Evolutionary conservation across 53 echinoderm and acorn worm genomes (phyloP).

Genomic region (Temnopleurus reevesii): DNA sequence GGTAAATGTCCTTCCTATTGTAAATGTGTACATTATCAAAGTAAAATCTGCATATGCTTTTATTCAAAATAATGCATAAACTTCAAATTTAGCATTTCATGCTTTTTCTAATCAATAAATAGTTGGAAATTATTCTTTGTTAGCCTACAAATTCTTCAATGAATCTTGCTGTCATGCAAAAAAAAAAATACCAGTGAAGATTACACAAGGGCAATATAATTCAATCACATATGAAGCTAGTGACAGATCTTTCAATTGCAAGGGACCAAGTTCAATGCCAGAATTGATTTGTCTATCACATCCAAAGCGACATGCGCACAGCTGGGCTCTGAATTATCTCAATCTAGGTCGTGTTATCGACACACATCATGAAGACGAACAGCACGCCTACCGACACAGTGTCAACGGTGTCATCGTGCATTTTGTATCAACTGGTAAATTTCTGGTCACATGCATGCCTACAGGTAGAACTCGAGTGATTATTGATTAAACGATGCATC

Average conservation of each 20-base stretch:
- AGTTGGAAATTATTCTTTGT: no score
- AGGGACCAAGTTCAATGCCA: slow-evolving; percentile 24
- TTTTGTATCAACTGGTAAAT: no score
- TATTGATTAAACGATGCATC: background rate
- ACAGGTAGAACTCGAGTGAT: background rate
- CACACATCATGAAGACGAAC: background rate
- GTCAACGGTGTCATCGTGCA: background rate
- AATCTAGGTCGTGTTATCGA: background rate
- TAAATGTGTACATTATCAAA: no score
- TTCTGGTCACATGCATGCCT: background rate
- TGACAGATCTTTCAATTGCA: slow-evolving; percentile 21
- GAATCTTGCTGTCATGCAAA: no score
- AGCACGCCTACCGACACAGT: background rate
- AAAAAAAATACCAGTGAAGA: no score
- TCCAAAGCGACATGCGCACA: background rate
- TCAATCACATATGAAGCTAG: background rate
- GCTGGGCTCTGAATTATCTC: slow-evolving; percentile 22
- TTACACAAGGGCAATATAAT: no score
- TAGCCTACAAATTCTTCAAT: no score
- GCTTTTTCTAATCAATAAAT: no score
- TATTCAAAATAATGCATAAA: no score
- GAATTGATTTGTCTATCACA: slow-evolving; percentile 20
- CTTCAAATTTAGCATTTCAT: no score
- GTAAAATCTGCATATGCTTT: no score
- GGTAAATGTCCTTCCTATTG: no score